phyloP scores from a whole-genome alignment of 2,888 invertebrate genomes.

The Agriotes lineatus region DNA sequence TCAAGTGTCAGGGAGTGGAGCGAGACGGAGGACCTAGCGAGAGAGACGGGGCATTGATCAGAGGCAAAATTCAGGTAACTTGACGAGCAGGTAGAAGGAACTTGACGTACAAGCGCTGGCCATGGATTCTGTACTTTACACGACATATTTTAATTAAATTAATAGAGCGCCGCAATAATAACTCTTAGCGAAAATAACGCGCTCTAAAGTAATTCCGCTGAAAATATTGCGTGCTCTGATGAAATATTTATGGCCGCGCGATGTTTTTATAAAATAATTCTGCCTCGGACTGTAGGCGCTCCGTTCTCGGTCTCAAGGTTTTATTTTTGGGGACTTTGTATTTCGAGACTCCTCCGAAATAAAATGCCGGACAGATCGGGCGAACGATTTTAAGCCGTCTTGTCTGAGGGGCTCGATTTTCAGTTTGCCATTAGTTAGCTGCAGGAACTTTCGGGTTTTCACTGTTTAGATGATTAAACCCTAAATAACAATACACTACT shows the following conservation, averaged over 20 bases:
- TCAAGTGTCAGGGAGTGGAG: conserved; percentile 64
- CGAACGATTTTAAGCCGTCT: conserved; percentile 2
- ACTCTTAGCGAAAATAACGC: conserved; percentile 10
- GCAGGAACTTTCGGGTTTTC: no score
- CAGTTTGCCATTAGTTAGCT: no score
- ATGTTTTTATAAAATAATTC: conserved; percentile 18
- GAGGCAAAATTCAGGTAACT: conserved; percentile 61
- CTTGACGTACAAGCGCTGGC: conserved; percentile 28
- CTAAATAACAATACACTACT: no score
- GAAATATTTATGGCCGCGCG: conserved; percentile 21
- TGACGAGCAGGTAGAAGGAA: conserved; percentile 49
- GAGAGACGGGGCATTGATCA: conserved; percentile 51
- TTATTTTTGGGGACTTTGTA: conserved; percentile 39
- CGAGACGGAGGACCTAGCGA: conserved; percentile 52
- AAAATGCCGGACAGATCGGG: conserved; percentile 35
- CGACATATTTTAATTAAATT: conserved; percentile 30
- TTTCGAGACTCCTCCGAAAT: conserved; percentile 22
- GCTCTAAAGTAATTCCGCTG: conserved; percentile 6
- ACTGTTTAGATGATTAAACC: no score
- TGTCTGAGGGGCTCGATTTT: no score
- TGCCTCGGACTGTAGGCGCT: conserved; percentile 27
- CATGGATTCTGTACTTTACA: conserved; percentile 31
- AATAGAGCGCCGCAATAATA: conserved; percentile 19
- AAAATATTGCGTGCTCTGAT: conserved; percentile 22
- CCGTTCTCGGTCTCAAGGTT: conserved; percentile 30